phyloP scores from a whole-genome alignment of 2,797 vertebrate species.

The Erpetoichthys calabaricus region DNA sequence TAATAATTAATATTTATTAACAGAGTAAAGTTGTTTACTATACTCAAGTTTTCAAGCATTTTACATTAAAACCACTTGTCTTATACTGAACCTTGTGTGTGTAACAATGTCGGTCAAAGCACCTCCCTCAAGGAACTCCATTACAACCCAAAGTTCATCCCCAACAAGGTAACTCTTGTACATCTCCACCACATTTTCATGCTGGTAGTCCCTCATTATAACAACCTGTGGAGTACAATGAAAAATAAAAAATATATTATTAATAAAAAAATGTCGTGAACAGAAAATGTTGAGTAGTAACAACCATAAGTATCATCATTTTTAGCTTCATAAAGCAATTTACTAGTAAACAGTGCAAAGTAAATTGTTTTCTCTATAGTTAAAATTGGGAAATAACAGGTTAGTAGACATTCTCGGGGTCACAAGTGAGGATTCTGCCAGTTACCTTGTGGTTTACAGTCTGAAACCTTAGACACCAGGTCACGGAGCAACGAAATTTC shows the following conservation, averaged over 20 bases:
- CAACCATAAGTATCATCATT: too few species aligned
- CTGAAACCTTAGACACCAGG: not conserved
- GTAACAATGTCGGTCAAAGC: constrained; percentile 89
- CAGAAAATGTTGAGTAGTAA: too few species aligned
- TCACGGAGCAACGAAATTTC: not conserved
- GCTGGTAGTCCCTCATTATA: constrained; percentile 93
- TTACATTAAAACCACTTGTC: too few species aligned
- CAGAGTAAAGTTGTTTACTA: too few species aligned
- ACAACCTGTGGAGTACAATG: constrained; percentile 59
- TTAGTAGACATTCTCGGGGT: not conserved
- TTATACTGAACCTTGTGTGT: constrained; percentile 63
- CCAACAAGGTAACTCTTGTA: constrained; percentile 95
- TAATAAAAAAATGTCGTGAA: too few species aligned
- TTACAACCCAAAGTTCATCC: constrained; percentile 93
- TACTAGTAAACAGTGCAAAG: too few species aligned
- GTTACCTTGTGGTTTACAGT: too few species aligned
- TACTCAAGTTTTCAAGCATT: not conserved
- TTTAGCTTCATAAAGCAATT: too few species aligned
- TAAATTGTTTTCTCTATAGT: too few species aligned
- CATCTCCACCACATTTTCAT: constrained; percentile 95
- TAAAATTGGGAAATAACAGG: too few species aligned
- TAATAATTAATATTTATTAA: not conserved
- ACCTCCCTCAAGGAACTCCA: constrained; percentile 93
- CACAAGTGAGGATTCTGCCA: not conserved
- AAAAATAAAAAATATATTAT: too few species aligned